phyloP scores from a whole-genome alignment of 2,888 invertebrate species.

The Alviniconcha strummeri region DNA sequence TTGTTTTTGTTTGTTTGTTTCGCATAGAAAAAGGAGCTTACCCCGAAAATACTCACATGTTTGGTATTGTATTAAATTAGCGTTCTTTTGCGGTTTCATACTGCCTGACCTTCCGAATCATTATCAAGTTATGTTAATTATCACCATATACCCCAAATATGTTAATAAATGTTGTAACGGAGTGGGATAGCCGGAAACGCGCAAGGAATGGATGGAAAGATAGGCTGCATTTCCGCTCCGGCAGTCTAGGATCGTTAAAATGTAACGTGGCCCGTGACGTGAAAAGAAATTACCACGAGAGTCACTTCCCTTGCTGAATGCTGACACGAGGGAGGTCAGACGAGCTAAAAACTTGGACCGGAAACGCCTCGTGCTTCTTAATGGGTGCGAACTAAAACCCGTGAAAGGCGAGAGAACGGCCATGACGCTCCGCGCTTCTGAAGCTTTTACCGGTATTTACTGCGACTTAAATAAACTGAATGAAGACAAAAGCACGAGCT shows the following conservation, averaged over 20 bases:
- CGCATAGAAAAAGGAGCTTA: no score
- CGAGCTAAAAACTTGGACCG: conserved; percentile 28
- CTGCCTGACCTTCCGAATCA: neutral
- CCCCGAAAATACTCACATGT: neutral
- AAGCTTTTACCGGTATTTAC: conserved; percentile 4
- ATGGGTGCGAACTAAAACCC: conserved; percentile 27
- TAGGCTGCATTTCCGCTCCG: conserved; percentile 23
- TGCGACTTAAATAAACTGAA: neutral
- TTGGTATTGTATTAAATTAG: neutral
- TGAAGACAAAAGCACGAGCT: neutral
- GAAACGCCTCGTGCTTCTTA: conserved; percentile 23
- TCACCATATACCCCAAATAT: neutral
- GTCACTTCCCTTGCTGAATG: conserved; percentile 18
- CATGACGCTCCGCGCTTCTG: neutral
- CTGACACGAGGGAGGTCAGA: conserved; percentile 7
- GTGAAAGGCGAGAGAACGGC: conserved; percentile 8
- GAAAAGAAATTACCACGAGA: conserved; percentile 37
- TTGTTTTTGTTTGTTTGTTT: no score
- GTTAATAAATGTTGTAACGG: neutral
- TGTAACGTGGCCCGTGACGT: conserved; percentile 40
- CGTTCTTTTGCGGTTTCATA: neutral
- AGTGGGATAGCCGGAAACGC: neutral
- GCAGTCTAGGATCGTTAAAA: conserved; percentile 14
- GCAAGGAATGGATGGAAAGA: conserved; percentile 31
- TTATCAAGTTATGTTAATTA: neutral